phyloP scores from a whole-genome alignment of 2,888 invertebrate genomes.

The Platycheirus rosarum region DNA sequence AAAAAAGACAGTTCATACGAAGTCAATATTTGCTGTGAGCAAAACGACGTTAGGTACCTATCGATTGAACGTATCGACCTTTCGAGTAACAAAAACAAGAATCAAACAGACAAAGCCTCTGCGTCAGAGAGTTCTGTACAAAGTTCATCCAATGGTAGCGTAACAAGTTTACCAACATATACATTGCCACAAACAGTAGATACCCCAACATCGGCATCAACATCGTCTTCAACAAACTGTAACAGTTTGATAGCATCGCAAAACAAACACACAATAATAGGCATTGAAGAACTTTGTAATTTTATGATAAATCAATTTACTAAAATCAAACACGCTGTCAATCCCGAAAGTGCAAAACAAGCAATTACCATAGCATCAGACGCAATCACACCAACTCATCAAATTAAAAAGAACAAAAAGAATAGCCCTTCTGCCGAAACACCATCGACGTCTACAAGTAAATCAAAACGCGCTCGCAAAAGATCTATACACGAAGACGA shows the following conservation, averaged over 20 bases:
- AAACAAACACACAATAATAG: slow-evolving; percentile 69
- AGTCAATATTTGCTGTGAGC: slow-evolving; percentile 71
- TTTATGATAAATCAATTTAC: slow-evolving; percentile 76
- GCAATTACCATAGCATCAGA: slow-evolving; percentile 7
- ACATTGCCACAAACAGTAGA: slow-evolving; percentile 41
- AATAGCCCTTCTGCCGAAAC: slow-evolving; percentile 61
- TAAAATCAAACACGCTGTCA: slow-evolving; percentile 69
- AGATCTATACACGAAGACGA: slow-evolving; percentile 71
- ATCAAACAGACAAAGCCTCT: slow-evolving; percentile 42
- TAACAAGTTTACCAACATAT: slow-evolving; percentile 66
- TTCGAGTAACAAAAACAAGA: slow-evolving; percentile 35
- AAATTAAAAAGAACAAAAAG: slow-evolving; percentile 53
- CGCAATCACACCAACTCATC: slow-evolving; percentile 45
- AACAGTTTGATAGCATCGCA: slow-evolving; percentile 34
- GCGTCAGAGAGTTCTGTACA: slow-evolving; percentile 52
- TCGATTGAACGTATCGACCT: slow-evolving; percentile 71
- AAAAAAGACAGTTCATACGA: slow-evolving; percentile 72
- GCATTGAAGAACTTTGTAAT: slow-evolving; percentile 73
- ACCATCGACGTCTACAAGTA: slow-evolving; percentile 60
- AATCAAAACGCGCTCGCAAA: slow-evolving; percentile 63
- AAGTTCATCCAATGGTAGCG: slow-evolving; percentile 74
- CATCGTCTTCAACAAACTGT: slow-evolving; percentile 62
- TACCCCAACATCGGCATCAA: slow-evolving; percentile 55
- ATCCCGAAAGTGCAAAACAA: slow-evolving; percentile 48
- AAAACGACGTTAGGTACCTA: slow-evolving; percentile 73